Percentiles rank a stretch among this genome's conserved stretches.
Evolutionary conservation across 2,113 vertebrate genomes (phyloP).

Genomic region (Tympanuchus pallidicinctus): DNA sequence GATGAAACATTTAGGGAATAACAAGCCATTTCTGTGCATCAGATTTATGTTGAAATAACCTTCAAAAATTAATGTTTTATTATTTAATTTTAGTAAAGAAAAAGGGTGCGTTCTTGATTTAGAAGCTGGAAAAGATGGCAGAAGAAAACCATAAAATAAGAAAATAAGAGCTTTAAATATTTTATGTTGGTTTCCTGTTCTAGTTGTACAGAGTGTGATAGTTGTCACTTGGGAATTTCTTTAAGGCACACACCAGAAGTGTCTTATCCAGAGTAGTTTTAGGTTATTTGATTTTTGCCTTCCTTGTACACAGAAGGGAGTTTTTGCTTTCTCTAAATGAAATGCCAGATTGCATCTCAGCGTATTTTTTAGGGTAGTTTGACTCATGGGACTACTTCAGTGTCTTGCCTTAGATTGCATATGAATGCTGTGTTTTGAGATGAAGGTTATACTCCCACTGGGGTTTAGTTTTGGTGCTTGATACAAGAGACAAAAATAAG

Average conservation of each 20-base stretch:
- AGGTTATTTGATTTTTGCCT: not conserved
- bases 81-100: not conserved
- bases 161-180: not conserved
- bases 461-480: not conserved
- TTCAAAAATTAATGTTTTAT: not conserved
- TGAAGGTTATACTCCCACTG: not conserved
- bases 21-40: not conserved
- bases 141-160: not conserved
- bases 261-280: not conserved
- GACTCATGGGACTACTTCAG: not conserved
- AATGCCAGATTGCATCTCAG: not conserved
- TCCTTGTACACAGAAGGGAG: not conserved
- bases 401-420: not conserved
- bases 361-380: not conserved
- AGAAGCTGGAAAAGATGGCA: not conserved
- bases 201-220: not conserved
- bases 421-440: not conserved
- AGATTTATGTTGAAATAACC: not conserved
- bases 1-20: not conserved
- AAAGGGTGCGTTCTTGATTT: not conserved
- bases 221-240: not conserved
- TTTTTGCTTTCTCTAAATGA: not conserved
- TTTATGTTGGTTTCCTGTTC: not conserved
- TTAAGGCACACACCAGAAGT: not conserved
- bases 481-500: not conserved